Base-by-base conservation (phyloP, 92 coral and sea anemone species). In the Hydrozoanthus gracilis region DNA sequence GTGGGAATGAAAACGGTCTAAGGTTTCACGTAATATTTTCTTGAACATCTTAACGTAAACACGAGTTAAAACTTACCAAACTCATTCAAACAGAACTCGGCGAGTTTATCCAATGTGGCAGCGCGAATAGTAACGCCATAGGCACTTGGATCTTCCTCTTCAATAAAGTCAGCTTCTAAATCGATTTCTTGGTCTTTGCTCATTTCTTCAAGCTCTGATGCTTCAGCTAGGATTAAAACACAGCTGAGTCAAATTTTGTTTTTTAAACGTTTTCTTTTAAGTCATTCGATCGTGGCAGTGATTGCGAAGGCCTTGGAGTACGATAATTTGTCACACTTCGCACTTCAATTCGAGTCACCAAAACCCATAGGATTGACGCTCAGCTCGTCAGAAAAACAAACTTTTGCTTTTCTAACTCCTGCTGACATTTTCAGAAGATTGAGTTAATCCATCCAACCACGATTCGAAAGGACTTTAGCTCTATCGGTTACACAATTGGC, bases 71-170 rank as follows among this genome's bases (percentile, higher is more conserved):
- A 82, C 97, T 90, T 79, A 96, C 99, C 98, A 82, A 96, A 96
- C 79, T 96, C 99, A 54, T 89, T 90, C 14, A 92, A 88, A 17
- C 98, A 95, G 48, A 88, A 93, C 76, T 96, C 95, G 12, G 96
- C 96, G 3, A 96, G 88, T 84, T 92, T 95, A 56, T 96, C 99
- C 88, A 95, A 80, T 8, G 95, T 93, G 2, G 98, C 98, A 9
- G 96, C 98, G 66, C 93, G 87, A 8, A 89, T 67, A 5, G 88
- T 71, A 4, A 67, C 74, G 20, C 87, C 82, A 17, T 79, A 78
- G 0, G 88, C 88, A 54, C 78, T 58, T 7, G 86, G 89, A n/a
- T 92, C 92, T 79, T 94, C 93, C 58, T 89, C 93, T 64, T 46
- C 84, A 75, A 90, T 91, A 62, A 82, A 82, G 85, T 87, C 93